Conservation (phyloP, 2,113 vertebrate genomes). For the Aphyosemion australe region DNA sequence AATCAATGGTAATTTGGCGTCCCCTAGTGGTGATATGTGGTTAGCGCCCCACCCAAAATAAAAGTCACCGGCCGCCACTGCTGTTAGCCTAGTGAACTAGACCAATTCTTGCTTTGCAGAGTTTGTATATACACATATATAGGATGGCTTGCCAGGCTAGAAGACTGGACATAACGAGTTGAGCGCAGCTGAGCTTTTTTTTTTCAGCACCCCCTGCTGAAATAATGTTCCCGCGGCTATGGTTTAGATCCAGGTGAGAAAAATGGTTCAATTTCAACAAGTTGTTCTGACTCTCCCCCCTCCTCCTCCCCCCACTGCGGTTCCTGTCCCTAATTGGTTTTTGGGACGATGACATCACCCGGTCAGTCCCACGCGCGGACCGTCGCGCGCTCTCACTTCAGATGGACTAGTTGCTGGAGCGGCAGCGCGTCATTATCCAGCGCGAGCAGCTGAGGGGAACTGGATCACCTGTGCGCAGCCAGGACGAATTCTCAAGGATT, state of each 20-base stretch:
- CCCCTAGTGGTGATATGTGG: no score
- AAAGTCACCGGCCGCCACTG: no score
- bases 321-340: constrained; percentile 42
- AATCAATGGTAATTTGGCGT: no score
- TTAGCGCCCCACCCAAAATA: no score
- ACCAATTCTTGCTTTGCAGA: no score
- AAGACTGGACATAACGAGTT: no score
- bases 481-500: constrained; percentile 35
- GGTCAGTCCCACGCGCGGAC: constrained; percentile 40
- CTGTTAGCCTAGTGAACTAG: no score
- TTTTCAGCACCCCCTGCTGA: no score
- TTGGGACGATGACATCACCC: constrained; percentile 69
- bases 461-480: constrained; percentile 54
- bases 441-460: constrained; percentile 24
- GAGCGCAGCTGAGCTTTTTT: no score
- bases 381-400: constrained; percentile 21
- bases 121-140: no score
- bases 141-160: no score
- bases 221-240: no score
- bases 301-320: background rate
- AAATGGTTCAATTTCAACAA: constrained; percentile 52
- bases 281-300: constrained; percentile 27
- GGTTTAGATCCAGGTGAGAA: background rate
- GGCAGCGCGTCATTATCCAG: constrained; percentile 14
- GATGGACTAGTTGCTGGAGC: constrained; percentile 54